A percentile compares a stretch with the other conserved stretches of the same genome.
phyloP scores from a whole-genome alignment of 2,113 vertebrate genomes.

The Ctenodactylus gundi region DNA sequence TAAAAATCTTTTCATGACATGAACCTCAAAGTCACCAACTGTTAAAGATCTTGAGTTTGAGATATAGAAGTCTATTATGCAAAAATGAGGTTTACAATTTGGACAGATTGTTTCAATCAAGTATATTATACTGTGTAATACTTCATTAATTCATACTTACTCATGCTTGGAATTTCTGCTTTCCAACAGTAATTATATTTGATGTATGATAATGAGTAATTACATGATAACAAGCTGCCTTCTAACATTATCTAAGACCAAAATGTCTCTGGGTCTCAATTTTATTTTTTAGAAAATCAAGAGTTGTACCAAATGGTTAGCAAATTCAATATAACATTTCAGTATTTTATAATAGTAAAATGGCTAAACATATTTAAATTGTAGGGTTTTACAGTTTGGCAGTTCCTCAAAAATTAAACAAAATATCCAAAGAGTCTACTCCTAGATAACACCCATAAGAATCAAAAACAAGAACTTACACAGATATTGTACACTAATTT shows the following conservation, averaged over 20 bases:
- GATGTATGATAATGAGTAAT: neutral
- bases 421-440: neutral
- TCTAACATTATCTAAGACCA: neutral
- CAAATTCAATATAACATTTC: neutral
- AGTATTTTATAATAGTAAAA: neutral
- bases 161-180: neutral
- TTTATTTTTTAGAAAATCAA: constrained; percentile 7
- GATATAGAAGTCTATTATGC: neutral
- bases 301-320: neutral
- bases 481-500: neutral
- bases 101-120: neutral
- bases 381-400: neutral
- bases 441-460: neutral
- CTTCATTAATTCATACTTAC: neutral
- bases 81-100: neutral
- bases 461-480: neutral
- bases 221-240: neutral
- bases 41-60: neutral
- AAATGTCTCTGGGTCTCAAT: neutral
- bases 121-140: neutral
- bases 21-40: neutral
- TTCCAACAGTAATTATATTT: constrained; percentile 17
- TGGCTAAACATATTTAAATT: neutral
- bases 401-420: constrained; percentile 3
- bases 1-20: neutral